These are phyloP conservation scores for Hypsibius dujardini DNA, from an alignment of 1,140 invertebrate species.

Conservation along the genomic window DNA sequence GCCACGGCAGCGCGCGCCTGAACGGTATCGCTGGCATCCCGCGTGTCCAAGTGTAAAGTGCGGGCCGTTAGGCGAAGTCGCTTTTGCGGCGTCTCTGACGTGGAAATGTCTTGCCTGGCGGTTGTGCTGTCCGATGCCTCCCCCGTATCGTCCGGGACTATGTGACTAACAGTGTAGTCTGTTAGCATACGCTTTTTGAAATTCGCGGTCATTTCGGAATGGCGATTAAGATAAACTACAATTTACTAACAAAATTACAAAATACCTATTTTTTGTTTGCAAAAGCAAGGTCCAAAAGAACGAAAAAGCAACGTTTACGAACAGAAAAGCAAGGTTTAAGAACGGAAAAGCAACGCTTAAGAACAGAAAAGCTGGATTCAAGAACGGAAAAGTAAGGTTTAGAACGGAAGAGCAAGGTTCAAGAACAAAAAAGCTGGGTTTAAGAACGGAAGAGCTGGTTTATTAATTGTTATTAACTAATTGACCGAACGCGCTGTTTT, in stretches of 20 bases:
- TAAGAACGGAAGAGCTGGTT: not conserved
- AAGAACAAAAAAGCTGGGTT: not conserved
- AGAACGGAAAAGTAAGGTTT: not conserved
- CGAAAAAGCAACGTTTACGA: not conserved
- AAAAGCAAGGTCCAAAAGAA: not conserved
- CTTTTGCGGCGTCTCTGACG: not conserved
- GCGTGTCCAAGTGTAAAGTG: not conserved
- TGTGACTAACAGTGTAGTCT: not conserved
- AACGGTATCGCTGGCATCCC: not conserved
- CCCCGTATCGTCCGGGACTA: not conserved
- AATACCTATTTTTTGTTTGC: not conserved
- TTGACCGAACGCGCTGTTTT: not conserved
- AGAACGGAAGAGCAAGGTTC: not conserved
- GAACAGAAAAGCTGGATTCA: not conserved
- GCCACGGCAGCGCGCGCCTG: not conserved
- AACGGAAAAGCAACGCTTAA: not conserved
- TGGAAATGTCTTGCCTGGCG: not conserved
- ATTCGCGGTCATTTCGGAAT: not conserved
- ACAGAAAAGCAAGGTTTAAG: not conserved
- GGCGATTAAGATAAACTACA: too few species aligned
- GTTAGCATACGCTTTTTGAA: conserved; percentile 15
- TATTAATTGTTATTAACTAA: conserved; percentile 2
- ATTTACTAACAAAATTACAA: too few species aligned
- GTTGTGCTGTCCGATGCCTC: not conserved
- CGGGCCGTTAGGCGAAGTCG: not conserved